These are phyloP conservation scores for Molossus alvarezi DNA, from an alignment of 2,797 vertebrate genomes.

Conservation along the genomic window DNA sequence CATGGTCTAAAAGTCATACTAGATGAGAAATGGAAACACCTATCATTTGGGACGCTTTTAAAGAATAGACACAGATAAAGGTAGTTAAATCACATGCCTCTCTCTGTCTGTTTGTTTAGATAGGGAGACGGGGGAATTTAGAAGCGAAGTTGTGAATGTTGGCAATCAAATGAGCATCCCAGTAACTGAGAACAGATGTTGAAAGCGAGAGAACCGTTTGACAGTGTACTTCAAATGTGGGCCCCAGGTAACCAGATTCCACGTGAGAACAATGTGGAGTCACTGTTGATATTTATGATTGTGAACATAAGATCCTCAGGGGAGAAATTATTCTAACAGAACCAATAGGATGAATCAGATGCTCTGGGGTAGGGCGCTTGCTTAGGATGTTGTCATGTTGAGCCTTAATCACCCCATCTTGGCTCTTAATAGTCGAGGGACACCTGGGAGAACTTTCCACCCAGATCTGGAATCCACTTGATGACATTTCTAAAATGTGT, in stretches of 20 bases:
- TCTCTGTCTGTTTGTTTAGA: background rate
- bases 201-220: background rate
- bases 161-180: background rate
- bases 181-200: background rate
- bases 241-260: background rate
- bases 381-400: rapidly evolving
- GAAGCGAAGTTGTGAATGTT: background rate
- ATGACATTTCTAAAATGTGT: background rate
- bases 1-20: background rate
- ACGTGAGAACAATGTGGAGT: background rate
- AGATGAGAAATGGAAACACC: background rate
- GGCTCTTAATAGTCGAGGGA: background rate
- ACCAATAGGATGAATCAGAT: background rate
- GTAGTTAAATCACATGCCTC: background rate
- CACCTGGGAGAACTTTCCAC: too few relatives aligned
- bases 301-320: background rate
- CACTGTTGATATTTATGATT: too few relatives aligned
- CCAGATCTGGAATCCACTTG: background rate
- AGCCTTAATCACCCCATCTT: background rate
- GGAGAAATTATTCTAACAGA: background rate
- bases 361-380: background rate
- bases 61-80: background rate
- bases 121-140: too few relatives aligned
- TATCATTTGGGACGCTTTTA: background rate
- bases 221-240: background rate